Conservation (phyloP, 2,113 vertebrate genomes). For the Podiceps cristatus region DNA sequence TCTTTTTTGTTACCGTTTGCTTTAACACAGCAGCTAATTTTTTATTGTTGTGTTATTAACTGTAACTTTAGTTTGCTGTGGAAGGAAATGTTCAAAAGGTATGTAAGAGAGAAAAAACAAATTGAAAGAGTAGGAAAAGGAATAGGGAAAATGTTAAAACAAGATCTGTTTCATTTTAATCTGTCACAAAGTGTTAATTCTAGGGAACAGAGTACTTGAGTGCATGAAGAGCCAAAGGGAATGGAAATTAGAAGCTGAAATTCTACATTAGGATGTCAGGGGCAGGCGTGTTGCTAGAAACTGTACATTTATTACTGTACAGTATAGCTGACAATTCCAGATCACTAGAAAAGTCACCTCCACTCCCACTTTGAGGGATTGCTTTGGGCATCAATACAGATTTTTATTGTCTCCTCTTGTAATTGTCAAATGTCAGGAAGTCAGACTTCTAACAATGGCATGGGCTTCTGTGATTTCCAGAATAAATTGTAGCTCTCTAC, state of each 20-base stretch:
- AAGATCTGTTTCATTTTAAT: neutral
- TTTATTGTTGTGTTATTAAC: neutral
- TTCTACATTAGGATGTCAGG: neutral
- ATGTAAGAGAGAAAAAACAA: neutral
- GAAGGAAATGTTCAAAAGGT: neutral
- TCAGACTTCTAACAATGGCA: neutral
- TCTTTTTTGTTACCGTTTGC: neutral
- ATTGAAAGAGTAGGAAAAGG: neutral
- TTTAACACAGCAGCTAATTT: neutral
- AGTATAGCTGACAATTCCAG: slow-evolving; percentile 61
- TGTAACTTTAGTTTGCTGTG: neutral
- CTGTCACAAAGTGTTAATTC: neutral
- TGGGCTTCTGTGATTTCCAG: neutral
- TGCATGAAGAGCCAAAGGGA: neutral
- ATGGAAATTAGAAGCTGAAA: slow-evolving; percentile 10
- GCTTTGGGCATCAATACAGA: slow-evolving; percentile 43
- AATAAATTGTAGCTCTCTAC: neutral
- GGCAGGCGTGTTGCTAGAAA: neutral
- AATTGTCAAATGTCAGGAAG: slow-evolving; percentile 13
- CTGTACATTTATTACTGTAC: neutral
- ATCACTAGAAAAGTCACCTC: slow-evolving; percentile 64
- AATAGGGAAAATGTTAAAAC: neutral
- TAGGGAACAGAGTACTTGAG: neutral
- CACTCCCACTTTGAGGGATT: neutral
- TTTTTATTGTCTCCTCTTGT: slow-evolving; percentile 53